phyloP scores from a whole-genome alignment of 2,797 vertebrate species.

The Cryptoblepharus egeriae region DNA sequence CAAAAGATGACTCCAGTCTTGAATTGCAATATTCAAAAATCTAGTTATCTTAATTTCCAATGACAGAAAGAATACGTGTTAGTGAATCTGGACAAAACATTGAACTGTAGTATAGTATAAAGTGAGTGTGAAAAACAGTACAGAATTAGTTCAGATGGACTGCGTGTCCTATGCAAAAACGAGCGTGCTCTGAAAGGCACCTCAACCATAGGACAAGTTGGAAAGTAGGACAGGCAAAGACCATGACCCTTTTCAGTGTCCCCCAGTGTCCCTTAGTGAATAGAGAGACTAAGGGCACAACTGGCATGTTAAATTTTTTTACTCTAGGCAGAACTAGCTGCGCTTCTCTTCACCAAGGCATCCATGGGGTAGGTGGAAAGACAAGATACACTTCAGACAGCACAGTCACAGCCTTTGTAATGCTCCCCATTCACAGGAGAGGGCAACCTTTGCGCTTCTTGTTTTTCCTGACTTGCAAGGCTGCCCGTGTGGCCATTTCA shows the following conservation, averaged over 20 bases:
- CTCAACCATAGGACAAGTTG: background rate
- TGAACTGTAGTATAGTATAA: background rate
- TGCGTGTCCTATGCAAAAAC: background rate
- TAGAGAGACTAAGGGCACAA: background rate
- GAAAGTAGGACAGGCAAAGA: background rate
- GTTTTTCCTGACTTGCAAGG: constrained; percentile 94
- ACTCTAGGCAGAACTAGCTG: background rate
- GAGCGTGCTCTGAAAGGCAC: background rate
- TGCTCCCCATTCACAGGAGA: constrained; percentile 77
- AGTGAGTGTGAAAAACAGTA: background rate
- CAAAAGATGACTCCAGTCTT: background rate
- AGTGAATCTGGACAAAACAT: constrained; percentile 9
- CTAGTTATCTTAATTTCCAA: background rate
- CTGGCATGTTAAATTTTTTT: background rate
- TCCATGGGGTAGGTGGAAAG: background rate
- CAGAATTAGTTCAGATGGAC: constrained; percentile 23
- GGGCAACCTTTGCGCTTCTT: constrained; percentile 89
- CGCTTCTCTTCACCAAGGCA: background rate
- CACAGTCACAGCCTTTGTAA: background rate
- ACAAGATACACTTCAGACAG: background rate
- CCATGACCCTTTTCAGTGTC: background rate
- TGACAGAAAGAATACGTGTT: background rate
- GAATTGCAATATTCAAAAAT: background rate
- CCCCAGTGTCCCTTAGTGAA: background rate
- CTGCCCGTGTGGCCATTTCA: constrained; percentile 96